phyloP scores from a whole-genome alignment of 2,113 vertebrate species.

The Setophaga kirtlandii region DNA sequence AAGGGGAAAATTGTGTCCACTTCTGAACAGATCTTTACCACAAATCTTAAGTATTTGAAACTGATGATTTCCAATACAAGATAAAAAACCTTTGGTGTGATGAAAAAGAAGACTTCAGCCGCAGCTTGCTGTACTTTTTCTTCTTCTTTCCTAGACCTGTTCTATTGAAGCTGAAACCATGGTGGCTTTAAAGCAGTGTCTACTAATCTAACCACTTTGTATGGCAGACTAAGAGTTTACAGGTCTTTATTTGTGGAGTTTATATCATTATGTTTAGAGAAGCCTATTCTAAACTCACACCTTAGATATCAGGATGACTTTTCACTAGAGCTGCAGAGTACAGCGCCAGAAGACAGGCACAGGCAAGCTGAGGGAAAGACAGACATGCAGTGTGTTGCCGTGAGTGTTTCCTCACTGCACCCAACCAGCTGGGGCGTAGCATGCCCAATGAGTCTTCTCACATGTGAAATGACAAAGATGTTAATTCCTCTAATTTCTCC shows the following conservation, averaged over 20 bases:
- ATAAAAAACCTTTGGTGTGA: not conserved
- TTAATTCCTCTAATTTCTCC: not conserved
- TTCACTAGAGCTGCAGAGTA: not conserved
- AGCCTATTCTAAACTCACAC: not conserved
- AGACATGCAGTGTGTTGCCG: not conserved
- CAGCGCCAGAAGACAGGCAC: not conserved
- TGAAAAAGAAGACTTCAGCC: not conserved
- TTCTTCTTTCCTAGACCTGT: not conserved
- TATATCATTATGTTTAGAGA: not conserved
- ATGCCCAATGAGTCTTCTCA: not conserved
- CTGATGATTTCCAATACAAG: not conserved
- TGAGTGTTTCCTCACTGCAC: not conserved
- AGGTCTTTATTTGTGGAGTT: not conserved
- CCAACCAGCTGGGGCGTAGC: too few relatives aligned
- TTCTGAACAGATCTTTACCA: not conserved
- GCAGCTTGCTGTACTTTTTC: not conserved
- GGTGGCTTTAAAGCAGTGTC: not conserved
- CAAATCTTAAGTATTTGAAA: not conserved
- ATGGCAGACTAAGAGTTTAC: not conserved
- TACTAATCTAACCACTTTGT: not conserved
- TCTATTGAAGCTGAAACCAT: not conserved
- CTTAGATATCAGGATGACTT: not conserved
- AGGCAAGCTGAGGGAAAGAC: not conserved
- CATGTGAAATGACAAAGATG: not conserved
- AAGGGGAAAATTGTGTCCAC: accelerated